Evolutionary conservation across 2,888 invertebrate species (phyloP).

Genomic region (Sericinus montela): DNA sequence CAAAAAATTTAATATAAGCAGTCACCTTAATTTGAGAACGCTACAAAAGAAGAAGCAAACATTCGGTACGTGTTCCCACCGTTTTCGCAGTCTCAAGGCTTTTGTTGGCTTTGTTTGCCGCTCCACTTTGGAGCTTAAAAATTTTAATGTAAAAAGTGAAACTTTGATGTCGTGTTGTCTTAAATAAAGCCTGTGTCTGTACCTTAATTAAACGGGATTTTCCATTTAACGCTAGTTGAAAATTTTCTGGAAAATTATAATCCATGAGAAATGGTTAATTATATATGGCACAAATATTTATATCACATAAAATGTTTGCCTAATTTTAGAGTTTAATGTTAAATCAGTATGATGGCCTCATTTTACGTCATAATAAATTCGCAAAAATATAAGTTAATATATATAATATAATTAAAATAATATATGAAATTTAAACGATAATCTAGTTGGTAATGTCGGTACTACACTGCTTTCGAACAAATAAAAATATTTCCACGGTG

Average conservation of each 20-base stretch:
- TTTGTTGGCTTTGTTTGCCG: slow-evolving; percentile 12
- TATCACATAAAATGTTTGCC: too few species aligned
- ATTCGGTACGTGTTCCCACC: slow-evolving; percentile 11
- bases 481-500: too few species aligned
- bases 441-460: too few species aligned
- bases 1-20: slow-evolving; percentile 13
- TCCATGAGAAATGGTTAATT: slow-evolving; percentile 6
- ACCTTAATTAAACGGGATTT: slow-evolving; percentile 18
- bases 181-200: slow-evolving; percentile 14
- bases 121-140: slow-evolving; percentile 15
- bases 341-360: too few species aligned
- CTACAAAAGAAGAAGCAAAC: slow-evolving; percentile 13
- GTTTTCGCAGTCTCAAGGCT: slow-evolving; percentile 8
- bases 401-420: too few species aligned
- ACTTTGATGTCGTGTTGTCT: slow-evolving; percentile 18
- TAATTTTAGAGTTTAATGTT: too few species aligned
- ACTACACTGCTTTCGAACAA: too few species aligned
- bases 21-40: slow-evolving; percentile 11
- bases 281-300: background rate
- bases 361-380: too few species aligned
- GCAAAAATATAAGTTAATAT: too few species aligned
- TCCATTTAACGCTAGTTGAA: slow-evolving; percentile 29
- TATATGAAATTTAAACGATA: too few species aligned
- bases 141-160: slow-evolving; percentile 16
- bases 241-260: slow-evolving; percentile 7